Percentiles rank a stretch among this genome's conserved stretches.
Evolutionary conservation across 2,797 vertebrate genomes (phyloP).

Genomic region (Cirrhinus molitorella): DNA sequence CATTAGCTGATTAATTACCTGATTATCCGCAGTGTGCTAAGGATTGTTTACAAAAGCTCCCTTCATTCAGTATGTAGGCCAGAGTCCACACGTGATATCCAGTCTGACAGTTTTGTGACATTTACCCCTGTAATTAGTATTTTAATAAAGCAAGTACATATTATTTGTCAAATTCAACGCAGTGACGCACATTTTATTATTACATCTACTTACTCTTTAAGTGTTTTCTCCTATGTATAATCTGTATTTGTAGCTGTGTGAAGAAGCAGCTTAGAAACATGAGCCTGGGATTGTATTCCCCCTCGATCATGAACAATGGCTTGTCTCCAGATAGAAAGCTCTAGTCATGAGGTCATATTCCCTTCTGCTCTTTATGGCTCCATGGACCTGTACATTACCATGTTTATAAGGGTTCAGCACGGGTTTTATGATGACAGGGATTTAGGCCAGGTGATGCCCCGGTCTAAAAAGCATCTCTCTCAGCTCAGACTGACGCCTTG

Average conservation of each 20-base stretch:
- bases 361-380: slow-evolving; percentile 41
- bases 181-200: not conserved
- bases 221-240: not conserved
- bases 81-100: not conserved
- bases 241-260: slow-evolving; percentile 25
- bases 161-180: not conserved
- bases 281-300: slow-evolving; percentile 52
- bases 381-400: slow-evolving; percentile 14
- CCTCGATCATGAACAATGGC: slow-evolving; percentile 48
- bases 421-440: slow-evolving; percentile 11
- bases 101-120: not conserved
- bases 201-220: not conserved
- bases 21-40: slow-evolving; percentile 70
- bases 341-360: slow-evolving; percentile 55
- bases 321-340: slow-evolving; percentile 44
- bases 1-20: slow-evolving; percentile 78
- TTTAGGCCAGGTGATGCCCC: slow-evolving; percentile 12
- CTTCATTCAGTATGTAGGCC: slow-evolving; percentile 58
- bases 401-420: slow-evolving; percentile 29
- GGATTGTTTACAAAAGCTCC: slow-evolving; percentile 70
- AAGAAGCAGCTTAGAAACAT: slow-evolving; percentile 37
- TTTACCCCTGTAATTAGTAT: not conserved
- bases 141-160: not conserved
- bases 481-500: not conserved
- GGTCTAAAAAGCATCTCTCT: slow-evolving; percentile 18